Evolutionary conservation across 2,797 vertebrate species (phyloP).

Genomic region (Myripristis murdjan): DNA sequence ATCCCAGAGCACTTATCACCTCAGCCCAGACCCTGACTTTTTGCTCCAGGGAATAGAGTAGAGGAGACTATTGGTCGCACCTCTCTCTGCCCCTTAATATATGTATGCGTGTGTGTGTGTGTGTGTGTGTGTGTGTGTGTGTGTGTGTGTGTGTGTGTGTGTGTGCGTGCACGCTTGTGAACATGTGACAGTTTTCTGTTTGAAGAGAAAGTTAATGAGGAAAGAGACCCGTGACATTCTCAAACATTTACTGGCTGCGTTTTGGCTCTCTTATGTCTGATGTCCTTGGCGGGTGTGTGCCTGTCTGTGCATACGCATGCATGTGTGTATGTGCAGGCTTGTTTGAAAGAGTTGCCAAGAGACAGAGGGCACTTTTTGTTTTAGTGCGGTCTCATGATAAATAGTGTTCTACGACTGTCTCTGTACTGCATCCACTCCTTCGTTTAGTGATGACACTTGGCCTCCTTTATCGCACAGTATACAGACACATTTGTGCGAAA

Average conservation of each 20-base stretch:
- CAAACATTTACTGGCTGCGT: slow-evolving; percentile 35
- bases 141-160: no score
- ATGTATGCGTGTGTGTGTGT: slow-evolving; percentile 34
- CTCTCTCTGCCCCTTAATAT: slow-evolving; percentile 45
- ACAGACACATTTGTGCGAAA: not conserved
- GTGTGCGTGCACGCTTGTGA: not conserved
- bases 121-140: slow-evolving; percentile 8
- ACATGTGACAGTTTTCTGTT: slow-evolving; percentile 43
- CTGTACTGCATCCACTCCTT: not conserved
- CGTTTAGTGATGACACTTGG: not conserved
- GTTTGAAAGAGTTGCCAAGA: slow-evolving; percentile 7
- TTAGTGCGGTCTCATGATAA: not conserved
- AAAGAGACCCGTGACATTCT: slow-evolving; percentile 45
- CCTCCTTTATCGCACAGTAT: slow-evolving; percentile 3
- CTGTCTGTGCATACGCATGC: slow-evolving; percentile 13
- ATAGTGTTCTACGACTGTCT: not conserved
- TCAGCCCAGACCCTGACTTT: slow-evolving; percentile 74
- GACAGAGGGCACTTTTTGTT: slow-evolving; percentile 7
- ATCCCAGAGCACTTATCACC: slow-evolving; percentile 80
- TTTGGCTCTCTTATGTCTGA: slow-evolving; percentile 22
- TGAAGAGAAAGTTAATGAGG: slow-evolving; percentile 59
- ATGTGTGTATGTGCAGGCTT: slow-evolving; percentile 6
- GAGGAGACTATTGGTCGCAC: slow-evolving; percentile 60
- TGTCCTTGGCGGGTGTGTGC: slow-evolving; percentile 10
- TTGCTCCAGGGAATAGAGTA: slow-evolving; percentile 69